These are phyloP conservation scores for Pandemis corylana DNA, from an alignment of 2,888 invertebrate genomes.

Conservation along the genomic window DNA sequence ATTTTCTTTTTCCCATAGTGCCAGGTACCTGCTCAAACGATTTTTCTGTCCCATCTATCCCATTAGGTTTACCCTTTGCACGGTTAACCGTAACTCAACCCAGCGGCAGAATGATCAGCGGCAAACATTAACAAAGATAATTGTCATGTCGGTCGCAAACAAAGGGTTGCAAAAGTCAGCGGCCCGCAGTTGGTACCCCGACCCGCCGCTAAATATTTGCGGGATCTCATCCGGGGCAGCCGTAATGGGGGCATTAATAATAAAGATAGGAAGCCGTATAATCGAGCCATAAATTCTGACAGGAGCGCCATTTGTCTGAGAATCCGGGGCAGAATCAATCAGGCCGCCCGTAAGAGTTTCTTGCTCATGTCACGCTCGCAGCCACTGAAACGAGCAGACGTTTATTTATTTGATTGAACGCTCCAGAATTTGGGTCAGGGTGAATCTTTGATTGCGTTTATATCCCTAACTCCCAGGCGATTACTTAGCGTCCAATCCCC, in stretches of 20 bases:
- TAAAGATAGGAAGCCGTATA: constrained; percentile 36
- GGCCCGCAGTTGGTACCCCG: neutral
- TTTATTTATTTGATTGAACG: constrained; percentile 3
- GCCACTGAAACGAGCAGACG: neutral
- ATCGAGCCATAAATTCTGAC: constrained; percentile 26
- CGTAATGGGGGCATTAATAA: constrained; percentile 39
- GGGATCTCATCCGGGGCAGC: neutral
- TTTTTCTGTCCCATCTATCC: neutral
- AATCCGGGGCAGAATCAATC: constrained; percentile 22
- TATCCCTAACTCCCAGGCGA: neutral
- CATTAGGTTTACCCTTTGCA: constrained; percentile 13
- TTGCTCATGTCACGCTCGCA: neutral
- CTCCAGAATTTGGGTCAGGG: constrained; percentile 14
- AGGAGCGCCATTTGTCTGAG: constrained; percentile 27
- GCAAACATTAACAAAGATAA: constrained; percentile 28
- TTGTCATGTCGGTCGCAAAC: constrained; percentile 38
- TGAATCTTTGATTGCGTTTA: constrained; percentile 1
- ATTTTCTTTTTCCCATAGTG: no score
- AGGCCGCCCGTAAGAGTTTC: neutral
- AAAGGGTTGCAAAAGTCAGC: constrained; percentile 32
- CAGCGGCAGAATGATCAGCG: constrained; percentile 16
- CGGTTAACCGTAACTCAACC: constrained; percentile 23
- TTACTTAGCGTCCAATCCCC: neutral
- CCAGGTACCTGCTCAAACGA: no score
- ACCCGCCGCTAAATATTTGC: constrained; percentile 23